A percentile compares a stretch with the other conserved stretches of the same genome.
phyloP scores from a whole-genome alignment of 2,797 vertebrate genomes.

The Parauchenoglanis punctatus region DNA sequence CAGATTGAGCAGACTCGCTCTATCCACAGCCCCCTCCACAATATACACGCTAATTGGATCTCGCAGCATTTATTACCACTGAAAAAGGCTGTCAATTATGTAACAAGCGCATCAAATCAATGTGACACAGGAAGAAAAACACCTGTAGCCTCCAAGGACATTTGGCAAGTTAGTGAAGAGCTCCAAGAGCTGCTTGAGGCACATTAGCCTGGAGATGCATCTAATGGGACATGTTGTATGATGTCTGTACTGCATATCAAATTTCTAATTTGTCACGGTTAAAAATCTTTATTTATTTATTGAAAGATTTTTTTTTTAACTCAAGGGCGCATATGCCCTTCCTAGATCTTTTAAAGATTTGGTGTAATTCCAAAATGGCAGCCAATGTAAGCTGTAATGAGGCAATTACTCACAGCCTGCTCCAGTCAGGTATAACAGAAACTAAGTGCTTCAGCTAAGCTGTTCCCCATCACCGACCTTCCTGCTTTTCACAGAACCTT shows the following conservation, averaged over 20 bases:
- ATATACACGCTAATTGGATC: constrained; percentile 62
- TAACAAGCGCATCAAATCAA: constrained; percentile 47
- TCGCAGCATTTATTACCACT: constrained; percentile 73
- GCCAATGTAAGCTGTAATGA: constrained; percentile 59
- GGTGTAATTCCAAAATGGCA: constrained; percentile 60
- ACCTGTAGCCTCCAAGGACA: constrained; percentile 57
- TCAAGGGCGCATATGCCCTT: constrained; percentile 43
- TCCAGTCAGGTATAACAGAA: constrained; percentile 38
- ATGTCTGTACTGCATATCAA: not conserved
- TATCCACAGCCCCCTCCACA: constrained; percentile 33
- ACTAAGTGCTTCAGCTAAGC: constrained; percentile 6
- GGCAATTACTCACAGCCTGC: constrained; percentile 63
- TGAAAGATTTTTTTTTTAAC: not conserved
- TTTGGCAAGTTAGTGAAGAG: constrained; percentile 23
- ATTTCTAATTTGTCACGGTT: constrained; percentile 17
- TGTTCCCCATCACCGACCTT: not conserved
- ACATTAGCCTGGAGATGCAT: constrained; percentile 16
- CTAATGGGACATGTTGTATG: constrained; percentile 11
- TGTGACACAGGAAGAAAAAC: constrained; percentile 22
- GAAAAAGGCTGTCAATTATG: constrained; percentile 72
- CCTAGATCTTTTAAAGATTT: constrained; percentile 57
- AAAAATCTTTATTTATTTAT: constrained; percentile 6
- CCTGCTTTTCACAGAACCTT: not conserved
- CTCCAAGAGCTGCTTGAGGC: not conserved
- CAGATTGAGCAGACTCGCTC: constrained; percentile 25